These are phyloP conservation scores for Campoplex nolae DNA, from an alignment of 2,888 invertebrate genomes.

Conservation along the genomic window DNA sequence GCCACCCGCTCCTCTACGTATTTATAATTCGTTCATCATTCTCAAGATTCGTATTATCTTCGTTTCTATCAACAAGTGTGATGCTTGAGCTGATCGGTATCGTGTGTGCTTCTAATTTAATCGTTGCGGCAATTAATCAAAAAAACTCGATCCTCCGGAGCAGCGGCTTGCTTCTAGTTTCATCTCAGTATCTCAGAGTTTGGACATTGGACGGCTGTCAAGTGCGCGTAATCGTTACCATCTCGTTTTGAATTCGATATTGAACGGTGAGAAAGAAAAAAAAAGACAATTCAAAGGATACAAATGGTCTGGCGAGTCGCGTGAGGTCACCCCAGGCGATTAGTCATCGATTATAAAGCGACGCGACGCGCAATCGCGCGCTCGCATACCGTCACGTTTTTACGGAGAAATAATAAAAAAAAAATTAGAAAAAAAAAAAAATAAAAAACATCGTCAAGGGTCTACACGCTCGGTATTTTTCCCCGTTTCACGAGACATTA, in stretches of 20 bases:
- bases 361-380: slow-evolving; percentile 17
- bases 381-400: slow-evolving; percentile 53
- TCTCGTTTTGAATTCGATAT: background rate
- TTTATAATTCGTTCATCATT: slow-evolving; percentile 1
- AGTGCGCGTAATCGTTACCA: background rate
- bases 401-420: slow-evolving; percentile 28
- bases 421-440: slow-evolving; percentile 11
- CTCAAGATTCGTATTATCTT: background rate
- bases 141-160: background rate
- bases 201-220: background rate
- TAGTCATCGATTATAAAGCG: slow-evolving; percentile 48
- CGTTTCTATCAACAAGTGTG: background rate
- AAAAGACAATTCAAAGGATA: background rate
- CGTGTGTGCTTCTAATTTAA: background rate
- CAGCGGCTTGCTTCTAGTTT: background rate
- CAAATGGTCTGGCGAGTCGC: slow-evolving; percentile 22
- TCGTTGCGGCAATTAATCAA: slow-evolving; percentile 8
- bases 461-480: slow-evolving; percentile 14
- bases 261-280: background rate
- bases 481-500: slow-evolving; percentile 8
- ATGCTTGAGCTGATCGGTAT: background rate
- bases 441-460: slow-evolving; percentile 6
- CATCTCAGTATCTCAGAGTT: background rate
- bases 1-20: background rate
- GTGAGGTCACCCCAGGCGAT: slow-evolving; percentile 56